Base-by-base conservation (phyloP, 2,113 vertebrate genomes). In the Telmatochromis brichardi region DNA sequence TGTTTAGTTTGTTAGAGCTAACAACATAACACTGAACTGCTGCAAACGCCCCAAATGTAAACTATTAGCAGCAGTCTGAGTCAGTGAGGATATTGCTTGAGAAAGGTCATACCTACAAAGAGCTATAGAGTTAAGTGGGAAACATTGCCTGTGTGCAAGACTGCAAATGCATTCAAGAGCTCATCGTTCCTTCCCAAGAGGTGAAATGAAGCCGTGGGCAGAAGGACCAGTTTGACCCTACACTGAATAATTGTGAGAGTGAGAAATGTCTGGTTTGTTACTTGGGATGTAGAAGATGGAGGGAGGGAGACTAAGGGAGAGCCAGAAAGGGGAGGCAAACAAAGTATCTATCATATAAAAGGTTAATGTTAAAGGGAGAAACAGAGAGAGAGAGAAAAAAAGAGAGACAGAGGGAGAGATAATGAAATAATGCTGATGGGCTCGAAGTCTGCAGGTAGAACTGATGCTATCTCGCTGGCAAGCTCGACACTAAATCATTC, bases 381-480 rank as follows among this genome's bases (percentile, higher is more conserved):
- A 73, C 13, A 15, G 7, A 31, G 84, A 83, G 71, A 40, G 79
- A 53, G 33, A 83, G 10, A 26, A 73, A 60, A 23, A 60, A 21
- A 63, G n/a, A 60, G 68, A 82, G 15, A 65, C 5, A 19, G 6
- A 47, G 84, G 81, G 79, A 54, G 23, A 88, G 86, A 87, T 90
- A 51, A 81, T 84, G 57, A 80, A 73, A 85, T 93, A 93, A 94
- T 94, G 83, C 82, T 82, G 87, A 91, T 80, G 71, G 83, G 85
- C 86, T 53, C 33, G 17, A 82, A 28, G 89, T 91, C 60, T 80
- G 78, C 84, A 90, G 88, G 85, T 90, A 90, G 57, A 42, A 51
- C 85, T 87, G 92, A 92, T 94, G 35, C 6, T 23, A 90, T 93
- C 92, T 93, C 60, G 50, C 84, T 23, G 33, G 3, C 80, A 92